These are phyloP conservation scores for Festucalex cinctus DNA, from an alignment of 2,113 vertebrate genomes.

Conservation along the genomic window DNA sequence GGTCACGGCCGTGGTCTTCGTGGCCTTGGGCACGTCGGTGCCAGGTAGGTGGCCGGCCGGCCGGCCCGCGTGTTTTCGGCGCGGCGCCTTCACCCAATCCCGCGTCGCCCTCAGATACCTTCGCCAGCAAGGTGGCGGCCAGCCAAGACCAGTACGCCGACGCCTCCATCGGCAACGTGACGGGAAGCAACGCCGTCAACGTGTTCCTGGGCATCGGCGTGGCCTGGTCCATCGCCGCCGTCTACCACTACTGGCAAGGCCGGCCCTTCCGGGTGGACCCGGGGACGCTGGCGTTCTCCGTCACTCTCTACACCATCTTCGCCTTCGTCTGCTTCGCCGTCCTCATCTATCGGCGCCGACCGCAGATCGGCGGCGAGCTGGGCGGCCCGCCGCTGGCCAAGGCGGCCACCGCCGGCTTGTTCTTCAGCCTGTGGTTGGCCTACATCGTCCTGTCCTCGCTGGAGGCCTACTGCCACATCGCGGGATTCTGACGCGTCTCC, in stretches of 20 bases:
- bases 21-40: slow-evolving; percentile 90
- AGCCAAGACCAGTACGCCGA: slow-evolving; percentile 95
- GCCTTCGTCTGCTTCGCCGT: slow-evolving; percentile 93
- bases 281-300: slow-evolving; percentile 92
- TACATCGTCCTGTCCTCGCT: slow-evolving; percentile 96
- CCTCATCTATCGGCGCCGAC: slow-evolving; percentile 90
- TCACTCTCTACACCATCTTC: slow-evolving; percentile 98
- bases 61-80: accelerated
- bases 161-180: slow-evolving; percentile 96
- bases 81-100: background rate
- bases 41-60: slow-evolving; percentile 74
- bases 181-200: slow-evolving; percentile 94
- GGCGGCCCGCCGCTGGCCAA: slow-evolving; percentile 91
- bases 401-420: slow-evolving; percentile 82
- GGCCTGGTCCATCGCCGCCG: slow-evolving; percentile 95
- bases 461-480: slow-evolving; percentile 96
- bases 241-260: slow-evolving; percentile 82
- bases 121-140: slow-evolving; percentile 94
- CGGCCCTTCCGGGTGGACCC: slow-evolving; percentile 84
- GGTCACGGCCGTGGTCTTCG: slow-evolving; percentile 92
- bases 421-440: slow-evolving; percentile 94
- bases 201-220: slow-evolving; percentile 96
- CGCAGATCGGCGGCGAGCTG: slow-evolving; percentile 92
- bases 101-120: slow-evolving; percentile 79
- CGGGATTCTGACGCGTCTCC: slow-evolving; percentile 89